phyloP scores from a whole-genome alignment of 2,888 invertebrate species.

The Theretra japonica region DNA sequence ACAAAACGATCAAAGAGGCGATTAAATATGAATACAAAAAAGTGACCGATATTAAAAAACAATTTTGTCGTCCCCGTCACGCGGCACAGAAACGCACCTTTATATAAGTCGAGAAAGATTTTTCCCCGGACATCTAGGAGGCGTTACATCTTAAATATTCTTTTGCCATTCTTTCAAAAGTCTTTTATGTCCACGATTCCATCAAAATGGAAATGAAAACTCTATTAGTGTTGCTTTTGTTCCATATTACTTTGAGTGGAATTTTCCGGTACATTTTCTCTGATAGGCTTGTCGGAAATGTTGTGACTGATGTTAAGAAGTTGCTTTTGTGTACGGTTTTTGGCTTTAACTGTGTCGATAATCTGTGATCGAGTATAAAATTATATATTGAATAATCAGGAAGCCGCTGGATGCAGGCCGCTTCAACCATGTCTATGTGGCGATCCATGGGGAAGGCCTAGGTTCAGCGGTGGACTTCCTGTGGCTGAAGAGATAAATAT shows the following conservation, averaged over 20 bases:
- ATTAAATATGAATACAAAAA: too few species aligned
- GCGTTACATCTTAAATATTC: conserved; percentile 17
- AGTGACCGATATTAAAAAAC: too few species aligned
- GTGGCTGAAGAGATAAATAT: too few species aligned
- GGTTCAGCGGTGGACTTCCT: too few species aligned
- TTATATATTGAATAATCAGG: too few species aligned
- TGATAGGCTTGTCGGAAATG: background rate
- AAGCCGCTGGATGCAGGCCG: too few species aligned
- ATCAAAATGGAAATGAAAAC: conserved; percentile 22
- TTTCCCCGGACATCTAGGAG: background rate
- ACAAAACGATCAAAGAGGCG: too few species aligned
- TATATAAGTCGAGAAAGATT: background rate
- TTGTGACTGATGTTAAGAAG: background rate
- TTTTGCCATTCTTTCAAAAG: conserved; percentile 12
- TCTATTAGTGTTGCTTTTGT: conserved; percentile 8
- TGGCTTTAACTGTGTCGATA: too few species aligned
- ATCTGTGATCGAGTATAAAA: too few species aligned
- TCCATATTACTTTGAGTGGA: conserved; percentile 5
- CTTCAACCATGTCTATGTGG: too few species aligned
- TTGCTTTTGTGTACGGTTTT: background rate
- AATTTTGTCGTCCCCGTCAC: background rate
- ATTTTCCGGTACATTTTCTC: conserved; percentile 18
- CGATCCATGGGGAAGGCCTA: too few species aligned
- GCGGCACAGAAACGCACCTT: background rate
- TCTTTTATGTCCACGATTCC: conserved; percentile 9